Conservation (phyloP, 1,140 invertebrate species). For the Heliconius melpomene region DNA sequence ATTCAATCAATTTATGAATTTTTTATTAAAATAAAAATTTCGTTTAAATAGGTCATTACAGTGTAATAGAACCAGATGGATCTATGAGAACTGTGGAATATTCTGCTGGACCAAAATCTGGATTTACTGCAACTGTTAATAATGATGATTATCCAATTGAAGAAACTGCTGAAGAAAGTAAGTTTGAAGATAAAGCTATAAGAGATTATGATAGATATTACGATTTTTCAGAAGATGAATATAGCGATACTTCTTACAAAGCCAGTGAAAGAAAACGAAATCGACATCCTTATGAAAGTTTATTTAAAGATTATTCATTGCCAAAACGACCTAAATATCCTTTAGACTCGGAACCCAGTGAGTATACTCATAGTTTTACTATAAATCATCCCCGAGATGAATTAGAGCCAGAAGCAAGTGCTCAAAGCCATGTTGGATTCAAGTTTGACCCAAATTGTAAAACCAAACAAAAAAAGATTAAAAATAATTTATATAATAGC, state of each 20-base stretch:
- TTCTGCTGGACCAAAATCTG: conserved; percentile 71
- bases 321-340: conserved; percentile 60
- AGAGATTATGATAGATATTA: conserved; percentile 66
- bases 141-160: conserved; percentile 47
- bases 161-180: conserved; percentile 36
- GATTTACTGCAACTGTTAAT: conserved; percentile 66
- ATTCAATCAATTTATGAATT: too few relatives aligned
- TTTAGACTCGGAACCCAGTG: conserved; percentile 62
- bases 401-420: conserved; percentile 48
- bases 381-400: conserved; percentile 69
- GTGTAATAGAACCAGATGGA: conserved; percentile 78
- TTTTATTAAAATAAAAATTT: not conserved
- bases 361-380: conserved; percentile 67
- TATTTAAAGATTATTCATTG: conserved; percentile 55
- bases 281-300: conserved; percentile 57
- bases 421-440: conserved; percentile 62
- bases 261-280: conserved; percentile 54
- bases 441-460: conserved; percentile 67
- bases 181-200: conserved; percentile 63
- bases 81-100: conserved; percentile 78
- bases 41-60: conserved; percentile 77
- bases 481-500: conserved; percentile 54
- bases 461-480: conserved; percentile 66
- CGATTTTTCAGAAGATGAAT: conserved; percentile 63
- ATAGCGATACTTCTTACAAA: conserved; percentile 51